These are phyloP conservation scores for Callinectes sapidus DNA, from an alignment of 2,888 invertebrate genomes.

Conservation along the genomic window DNA sequence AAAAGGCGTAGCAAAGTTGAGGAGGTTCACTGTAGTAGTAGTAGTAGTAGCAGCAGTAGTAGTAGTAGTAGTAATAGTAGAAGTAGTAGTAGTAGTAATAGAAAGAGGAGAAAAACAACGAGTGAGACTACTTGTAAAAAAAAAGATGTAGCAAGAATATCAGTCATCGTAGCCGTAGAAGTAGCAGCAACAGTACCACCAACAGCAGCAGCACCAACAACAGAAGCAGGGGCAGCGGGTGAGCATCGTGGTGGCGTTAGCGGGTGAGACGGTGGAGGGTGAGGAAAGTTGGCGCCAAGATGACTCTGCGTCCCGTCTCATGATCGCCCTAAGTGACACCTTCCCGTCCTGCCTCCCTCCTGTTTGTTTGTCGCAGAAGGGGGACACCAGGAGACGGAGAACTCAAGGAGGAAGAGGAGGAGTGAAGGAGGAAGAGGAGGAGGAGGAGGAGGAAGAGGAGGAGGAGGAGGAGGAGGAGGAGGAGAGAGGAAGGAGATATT, in stretches of 20 bases:
- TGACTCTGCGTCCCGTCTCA: constrained; percentile 41
- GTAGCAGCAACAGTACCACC: constrained; percentile 25
- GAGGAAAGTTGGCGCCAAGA: constrained; percentile 2
- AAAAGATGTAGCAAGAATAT: too few species aligned
- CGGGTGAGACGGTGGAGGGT: background rate
- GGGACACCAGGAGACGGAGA: background rate
- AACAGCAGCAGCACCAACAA: background rate
- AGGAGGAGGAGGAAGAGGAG: background rate
- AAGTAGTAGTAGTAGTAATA: background rate
- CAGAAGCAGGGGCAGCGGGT: background rate
- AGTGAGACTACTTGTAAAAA: too few species aligned
- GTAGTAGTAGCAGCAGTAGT: constrained; percentile 27
- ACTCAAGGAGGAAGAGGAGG: background rate
- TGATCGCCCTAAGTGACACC: constrained; percentile 56
- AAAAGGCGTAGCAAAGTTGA: too few species aligned
- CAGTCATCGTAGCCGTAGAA: constrained; percentile 14
- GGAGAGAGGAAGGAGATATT: background rate
- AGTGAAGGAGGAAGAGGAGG: background rate
- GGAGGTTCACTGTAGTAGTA: background rate
- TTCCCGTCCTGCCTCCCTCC: constrained; percentile 38
- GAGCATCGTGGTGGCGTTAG: background rate
- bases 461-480: background rate
- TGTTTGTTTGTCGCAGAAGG: constrained; percentile 29
- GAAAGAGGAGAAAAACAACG: background rate
- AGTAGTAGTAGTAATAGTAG: constrained; percentile 31